Percentiles rank a stretch among this genome's conserved stretches.
These are phyloP conservation scores for Acestrorhynchus altus DNA, from an alignment of 2,797 vertebrate genomes.

Conservation along the genomic window DNA sequence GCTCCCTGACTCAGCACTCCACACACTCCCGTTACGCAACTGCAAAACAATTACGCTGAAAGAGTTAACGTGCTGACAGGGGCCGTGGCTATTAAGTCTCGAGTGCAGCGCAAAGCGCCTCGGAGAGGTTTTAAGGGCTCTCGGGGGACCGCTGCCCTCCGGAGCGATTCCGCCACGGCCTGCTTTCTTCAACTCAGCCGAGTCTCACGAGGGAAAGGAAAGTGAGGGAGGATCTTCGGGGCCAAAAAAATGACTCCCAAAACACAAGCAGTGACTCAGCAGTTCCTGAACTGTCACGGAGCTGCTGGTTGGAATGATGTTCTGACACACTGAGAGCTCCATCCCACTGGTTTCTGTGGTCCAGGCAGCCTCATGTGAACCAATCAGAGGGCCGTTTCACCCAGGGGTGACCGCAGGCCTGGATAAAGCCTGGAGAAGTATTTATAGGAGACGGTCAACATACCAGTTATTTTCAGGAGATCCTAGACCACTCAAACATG, in stretches of 20 bases:
- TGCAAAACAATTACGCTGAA: slow-evolving; percentile 35
- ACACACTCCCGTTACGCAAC: neutral
- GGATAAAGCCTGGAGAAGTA: too few relatives aligned
- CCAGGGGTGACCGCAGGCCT: neutral
- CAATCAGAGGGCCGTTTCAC: neutral
- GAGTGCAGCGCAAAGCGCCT: slow-evolving; percentile 30
- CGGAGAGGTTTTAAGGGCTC: slow-evolving; percentile 50
- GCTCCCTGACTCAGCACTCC: neutral
- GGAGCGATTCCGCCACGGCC: slow-evolving; percentile 56
- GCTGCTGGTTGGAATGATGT: slow-evolving; percentile 25
- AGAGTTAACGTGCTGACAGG: slow-evolving; percentile 25
- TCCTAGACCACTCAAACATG: too few relatives aligned
- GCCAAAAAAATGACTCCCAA: slow-evolving; percentile 44
- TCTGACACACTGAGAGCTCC: neutral
- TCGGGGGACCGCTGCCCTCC: slow-evolving; percentile 48
- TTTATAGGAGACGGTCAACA: too few relatives aligned
- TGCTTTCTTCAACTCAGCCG: slow-evolving; percentile 71
- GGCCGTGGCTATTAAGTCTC: slow-evolving; percentile 40
- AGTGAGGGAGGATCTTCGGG: slow-evolving; percentile 51
- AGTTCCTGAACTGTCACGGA: slow-evolving; percentile 34
- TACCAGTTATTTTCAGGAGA: too few relatives aligned
- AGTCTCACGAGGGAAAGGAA: slow-evolving; percentile 54
- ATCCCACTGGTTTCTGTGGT: neutral
- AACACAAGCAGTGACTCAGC: slow-evolving; percentile 57
- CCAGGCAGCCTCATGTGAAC: neutral